Percentiles rank a stretch among this genome's conserved stretches.
Evolutionary conservation across 1,140 invertebrate species (phyloP).

Genomic region (Phocides pigmalion): DNA sequence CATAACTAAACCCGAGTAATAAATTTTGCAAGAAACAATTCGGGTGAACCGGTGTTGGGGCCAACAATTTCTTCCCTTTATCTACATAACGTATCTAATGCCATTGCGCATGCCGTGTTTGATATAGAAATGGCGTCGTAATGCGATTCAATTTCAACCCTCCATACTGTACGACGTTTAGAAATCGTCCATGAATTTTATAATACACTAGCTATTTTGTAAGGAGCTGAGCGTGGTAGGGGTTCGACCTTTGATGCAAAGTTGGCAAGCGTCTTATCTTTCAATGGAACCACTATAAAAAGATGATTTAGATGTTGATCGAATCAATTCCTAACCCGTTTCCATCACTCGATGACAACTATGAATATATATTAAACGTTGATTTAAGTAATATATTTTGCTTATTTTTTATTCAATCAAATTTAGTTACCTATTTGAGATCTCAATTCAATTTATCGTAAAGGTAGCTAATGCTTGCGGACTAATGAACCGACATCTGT

Average conservation of each 20-base stretch:
- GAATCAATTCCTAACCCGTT: background rate
- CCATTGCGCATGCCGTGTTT: slow-evolving; percentile 37
- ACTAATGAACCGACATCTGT: slow-evolving; percentile 15
- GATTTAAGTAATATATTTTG: background rate
- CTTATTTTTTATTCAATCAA: background rate
- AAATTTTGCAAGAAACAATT: slow-evolving; percentile 45
- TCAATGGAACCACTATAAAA: background rate
- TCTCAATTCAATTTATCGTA: slow-evolving; percentile 1
- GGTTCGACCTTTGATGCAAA: slow-evolving; percentile 8
- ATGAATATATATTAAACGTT: background rate
- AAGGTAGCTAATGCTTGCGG: background rate
- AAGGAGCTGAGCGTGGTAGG: slow-evolving; percentile 12
- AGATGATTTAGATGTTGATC: background rate
- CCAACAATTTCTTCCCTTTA: slow-evolving; percentile 38
- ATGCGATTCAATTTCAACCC: slow-evolving; percentile 48
- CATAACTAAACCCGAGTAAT: slow-evolving; percentile 41
- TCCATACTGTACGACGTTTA: slow-evolving; percentile 28
- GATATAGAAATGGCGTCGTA: slow-evolving; percentile 46
- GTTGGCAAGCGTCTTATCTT: slow-evolving; percentile 9
- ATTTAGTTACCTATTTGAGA: background rate
- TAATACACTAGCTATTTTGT: slow-evolving; percentile 35
- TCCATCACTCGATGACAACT: background rate
- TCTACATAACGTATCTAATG: slow-evolving; percentile 33
- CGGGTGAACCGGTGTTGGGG: slow-evolving; percentile 33
- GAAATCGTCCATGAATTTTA: slow-evolving; percentile 46